These are phyloP conservation scores for Nectonema munidae DNA, from an alignment of 2,888 invertebrate genomes.

Conservation along the genomic window DNA sequence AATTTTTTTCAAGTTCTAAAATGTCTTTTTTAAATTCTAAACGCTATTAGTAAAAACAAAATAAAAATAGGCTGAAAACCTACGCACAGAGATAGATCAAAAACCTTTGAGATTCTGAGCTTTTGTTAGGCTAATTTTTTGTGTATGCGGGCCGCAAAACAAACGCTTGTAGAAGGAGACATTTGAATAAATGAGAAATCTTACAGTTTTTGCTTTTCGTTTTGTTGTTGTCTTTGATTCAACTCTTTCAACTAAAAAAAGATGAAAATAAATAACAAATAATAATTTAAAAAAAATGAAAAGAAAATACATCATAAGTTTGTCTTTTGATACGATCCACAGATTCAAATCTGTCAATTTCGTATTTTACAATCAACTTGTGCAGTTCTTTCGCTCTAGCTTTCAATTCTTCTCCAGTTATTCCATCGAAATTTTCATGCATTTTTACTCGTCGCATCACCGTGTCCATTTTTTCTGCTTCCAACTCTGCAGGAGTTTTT, in stretches of 20 bases:
- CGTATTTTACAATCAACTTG: not conserved
- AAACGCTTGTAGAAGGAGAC: too few relatives aligned
- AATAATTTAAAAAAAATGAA: not conserved
- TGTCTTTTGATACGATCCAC: constrained; percentile 10
- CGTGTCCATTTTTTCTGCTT: constrained; percentile 1
- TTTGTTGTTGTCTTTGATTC: constrained; percentile 1
- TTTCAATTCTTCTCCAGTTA: not conserved
- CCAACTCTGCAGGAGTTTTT: constrained; percentile 7
- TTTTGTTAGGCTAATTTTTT: too few relatives aligned
- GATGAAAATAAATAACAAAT: not conserved
- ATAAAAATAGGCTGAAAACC: too few relatives aligned
- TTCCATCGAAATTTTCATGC: not conserved
- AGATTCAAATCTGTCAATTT: constrained; percentile 7
- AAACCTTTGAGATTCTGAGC: too few relatives aligned
- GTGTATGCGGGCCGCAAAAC: too few relatives aligned
- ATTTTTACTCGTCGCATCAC: not conserved
- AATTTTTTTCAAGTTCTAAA: too few relatives aligned
- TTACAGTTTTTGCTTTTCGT: constrained; percentile 11
- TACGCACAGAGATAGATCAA: too few relatives aligned
- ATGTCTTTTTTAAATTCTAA: too few relatives aligned
- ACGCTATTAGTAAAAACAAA: too few relatives aligned
- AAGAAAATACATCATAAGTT: constrained; percentile 1
- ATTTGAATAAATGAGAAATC: too few relatives aligned
- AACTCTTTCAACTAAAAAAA: constrained; percentile 8
- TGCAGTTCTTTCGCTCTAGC: constrained; percentile 8